Evolutionary conservation across 2,797 vertebrate species (phyloP), one percentile per base, ranked within the genome.

Genomic region (Eleutherodactylus coqui): DNA sequence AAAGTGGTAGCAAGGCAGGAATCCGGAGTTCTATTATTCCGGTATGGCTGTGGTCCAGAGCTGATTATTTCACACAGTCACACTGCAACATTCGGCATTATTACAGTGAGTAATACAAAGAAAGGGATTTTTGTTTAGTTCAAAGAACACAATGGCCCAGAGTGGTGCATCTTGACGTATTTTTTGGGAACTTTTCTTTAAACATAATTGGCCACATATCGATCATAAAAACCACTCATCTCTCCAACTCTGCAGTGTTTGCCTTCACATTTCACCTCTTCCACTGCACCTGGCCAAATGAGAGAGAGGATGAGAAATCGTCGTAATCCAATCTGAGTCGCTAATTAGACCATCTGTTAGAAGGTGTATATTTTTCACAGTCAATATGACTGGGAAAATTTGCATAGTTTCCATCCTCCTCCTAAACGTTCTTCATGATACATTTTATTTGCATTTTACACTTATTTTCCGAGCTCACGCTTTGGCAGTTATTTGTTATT

Each of bases 31-130:
- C 89, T 90, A 91, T 90, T 88, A 88, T 90, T 90, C 90, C 88
- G 88, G 45, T 75, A 88, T 91, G 91, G 91, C 89, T 90, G 85
- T 79, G 0, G 1, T 92, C 90, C 93, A 92, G 90, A 91, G 79
- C 86, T 91, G 92, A 89, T 92, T 93, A 91, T 90, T 89, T 88
- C 90, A 91, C 91, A 92, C 90, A 92, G 87, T 88, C 88, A 88
- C 89, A 91, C 89, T 90, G 90, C 85, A 14, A 85, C 86, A 87
- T 90, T 91, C 84, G 9, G 85, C 85, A 87, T 89, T 80, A 81
- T 90, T 89, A 88, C 87, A 58, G 75, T 86, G 88, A 90, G 80
- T 79, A 87, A 90, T 90, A 84, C 90, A 91, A 91, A 88, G 27
- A 87, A 90, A 92, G 90, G 82, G 91, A 90, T 89, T 89, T 86